phyloP scores from a whole-genome alignment of 2,888 invertebrate species.

The Drosophila subsilvestris region DNA sequence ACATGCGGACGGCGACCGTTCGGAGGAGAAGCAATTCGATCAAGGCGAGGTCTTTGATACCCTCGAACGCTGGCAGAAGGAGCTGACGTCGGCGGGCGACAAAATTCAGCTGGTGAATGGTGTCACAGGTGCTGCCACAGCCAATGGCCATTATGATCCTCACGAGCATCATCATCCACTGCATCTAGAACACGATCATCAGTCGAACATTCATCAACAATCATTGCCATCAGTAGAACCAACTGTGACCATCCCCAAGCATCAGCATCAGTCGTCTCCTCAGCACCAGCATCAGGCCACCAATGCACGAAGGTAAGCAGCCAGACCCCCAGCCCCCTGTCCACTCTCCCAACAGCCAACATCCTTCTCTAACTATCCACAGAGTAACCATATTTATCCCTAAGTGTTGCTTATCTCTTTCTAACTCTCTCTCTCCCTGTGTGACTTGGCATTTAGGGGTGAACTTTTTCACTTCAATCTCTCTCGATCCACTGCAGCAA shows the following conservation, averaged over 20 bases:
- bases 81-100: slow-evolving; percentile 50
- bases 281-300: slow-evolving; percentile 63
- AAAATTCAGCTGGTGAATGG: slow-evolving; percentile 49
- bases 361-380: not conserved
- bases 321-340: not conserved
- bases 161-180: slow-evolving; percentile 26
- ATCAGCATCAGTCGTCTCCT: slow-evolving; percentile 27
- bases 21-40: slow-evolving; percentile 19
- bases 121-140: slow-evolving; percentile 20
- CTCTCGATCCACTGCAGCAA: too few species aligned
- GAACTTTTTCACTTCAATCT: too few species aligned
- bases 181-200: not conserved
- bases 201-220: not conserved
- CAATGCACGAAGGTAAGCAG: slow-evolving; percentile 80
- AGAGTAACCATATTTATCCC: slow-evolving; percentile 3
- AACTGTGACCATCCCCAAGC: slow-evolving; percentile 29
- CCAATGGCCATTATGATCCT: slow-evolving; percentile 23
- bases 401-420: slow-evolving; percentile 7
- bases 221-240: slow-evolving; percentile 50
- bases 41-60: slow-evolving; percentile 51
- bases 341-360: slow-evolving; percentile 1
- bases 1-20: slow-evolving; percentile 10
- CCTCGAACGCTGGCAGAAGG: slow-evolving; percentile 61
- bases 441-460: not conserved
- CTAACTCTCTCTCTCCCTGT: not conserved